Evolutionary conservation across 2,113 vertebrate genomes (phyloP), one percentile per base, ranked within the genome.

Genomic region (Platanista minor): DNA sequence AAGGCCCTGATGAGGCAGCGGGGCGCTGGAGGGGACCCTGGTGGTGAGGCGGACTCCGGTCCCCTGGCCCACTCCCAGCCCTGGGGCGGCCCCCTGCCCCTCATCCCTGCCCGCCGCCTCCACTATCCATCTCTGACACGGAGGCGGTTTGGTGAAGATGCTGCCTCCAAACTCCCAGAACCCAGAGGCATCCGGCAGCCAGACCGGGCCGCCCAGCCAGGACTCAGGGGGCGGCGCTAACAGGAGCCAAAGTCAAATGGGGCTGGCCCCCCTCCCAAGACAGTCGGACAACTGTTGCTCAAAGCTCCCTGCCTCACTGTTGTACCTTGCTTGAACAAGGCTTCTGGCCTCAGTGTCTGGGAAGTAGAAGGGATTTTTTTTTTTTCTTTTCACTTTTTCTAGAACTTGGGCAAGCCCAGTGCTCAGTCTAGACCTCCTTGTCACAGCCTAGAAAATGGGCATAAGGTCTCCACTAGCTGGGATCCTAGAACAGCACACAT

Each of bases 1-100:
- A 97, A 98, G 72, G 94, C 98, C 3, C 97, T 99, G 98, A 99
- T 99, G 98, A 98, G 98, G 93, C 99, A 99, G 72, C 98, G 99
- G 78, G 99, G 98, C 0, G 74, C 83, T 2, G 94, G 82, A 41
- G 98, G 97, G 29, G 61, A 87, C 2, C 66, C 83, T 31, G 17
- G 94, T 3, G 72, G 43, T 4, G 97, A 98, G 27, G 21, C 2
- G 1, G 96, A 92, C 6, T 12, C 77, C 36, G 46, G 21, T 0
- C 80, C 69, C 0, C 57, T 54, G 12, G 29, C 91, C 43, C 4
- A 85, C 36, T 21, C 62, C 49, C 94, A 95, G 91, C 95, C 89
- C 66, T 69, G 93, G 94, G 62, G 72, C 0, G 0, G 93, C 15
- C 93, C 85, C 21, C 39, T 91, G 23, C 69, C 94, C 18, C 29